phyloP scores from a whole-genome alignment of 2,113 vertebrate genomes.

The Eurypyga helias region DNA sequence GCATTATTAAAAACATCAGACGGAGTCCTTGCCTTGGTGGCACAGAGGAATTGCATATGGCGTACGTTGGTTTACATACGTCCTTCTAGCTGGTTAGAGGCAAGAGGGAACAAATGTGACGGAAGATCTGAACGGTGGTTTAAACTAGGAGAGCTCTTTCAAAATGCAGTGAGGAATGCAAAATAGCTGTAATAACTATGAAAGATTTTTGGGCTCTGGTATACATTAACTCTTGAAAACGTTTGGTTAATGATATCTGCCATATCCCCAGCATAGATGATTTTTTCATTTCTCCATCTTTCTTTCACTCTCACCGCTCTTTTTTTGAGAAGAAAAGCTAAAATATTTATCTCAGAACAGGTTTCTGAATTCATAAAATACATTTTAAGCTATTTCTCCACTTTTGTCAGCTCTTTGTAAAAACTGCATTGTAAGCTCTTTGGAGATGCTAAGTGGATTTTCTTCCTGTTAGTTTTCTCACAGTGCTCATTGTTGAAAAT shows the following conservation, averaged over 20 bases:
- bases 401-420: not conserved
- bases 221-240: not conserved
- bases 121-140: not conserved
- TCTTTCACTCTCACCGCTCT: not conserved
- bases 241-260: not conserved
- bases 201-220: not conserved
- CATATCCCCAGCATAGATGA: not conserved
- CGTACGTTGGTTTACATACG: not conserved
- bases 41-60: not conserved
- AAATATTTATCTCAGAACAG: constrained; percentile 25
- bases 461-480: not conserved
- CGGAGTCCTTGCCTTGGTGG: not conserved
- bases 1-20: not conserved
- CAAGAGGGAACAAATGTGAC: not conserved
- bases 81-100: not conserved
- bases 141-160: not conserved
- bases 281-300: constrained; percentile 1
- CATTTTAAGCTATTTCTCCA: not conserved
- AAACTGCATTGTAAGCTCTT: not conserved
- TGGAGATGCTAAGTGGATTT: not conserved
- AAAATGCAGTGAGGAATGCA: not conserved
- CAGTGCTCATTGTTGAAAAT: not conserved
- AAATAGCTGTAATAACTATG: not conserved
- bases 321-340: not conserved
- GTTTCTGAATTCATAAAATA: not conserved